phyloP scores from a whole-genome alignment of 2,113 vertebrate species.

The Callipepla californica region DNA sequence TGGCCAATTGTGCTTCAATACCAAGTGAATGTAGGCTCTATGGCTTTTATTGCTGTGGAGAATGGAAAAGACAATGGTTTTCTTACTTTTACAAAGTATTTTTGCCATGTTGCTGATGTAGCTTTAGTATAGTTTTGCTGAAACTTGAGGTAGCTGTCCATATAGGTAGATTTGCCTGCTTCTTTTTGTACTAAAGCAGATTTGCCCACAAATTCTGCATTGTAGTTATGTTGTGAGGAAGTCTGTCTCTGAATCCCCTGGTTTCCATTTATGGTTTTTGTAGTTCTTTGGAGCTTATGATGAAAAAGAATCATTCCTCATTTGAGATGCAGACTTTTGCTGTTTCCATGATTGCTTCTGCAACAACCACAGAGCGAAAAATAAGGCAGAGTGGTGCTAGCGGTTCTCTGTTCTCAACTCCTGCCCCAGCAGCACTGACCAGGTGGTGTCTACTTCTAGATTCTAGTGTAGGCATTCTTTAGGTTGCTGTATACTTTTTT shows the following conservation, averaged over 20 bases:
- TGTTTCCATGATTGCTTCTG: background rate
- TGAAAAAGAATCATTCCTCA: background rate
- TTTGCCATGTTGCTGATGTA: background rate
- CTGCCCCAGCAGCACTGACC: background rate
- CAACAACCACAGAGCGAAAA: background rate
- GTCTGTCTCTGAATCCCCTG: background rate
- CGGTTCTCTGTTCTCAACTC: background rate
- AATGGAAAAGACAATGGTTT: background rate
- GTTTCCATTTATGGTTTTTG: background rate
- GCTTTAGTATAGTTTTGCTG: background rate
- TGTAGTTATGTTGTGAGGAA: background rate
- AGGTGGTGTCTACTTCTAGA: background rate
- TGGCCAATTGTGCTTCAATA: background rate
- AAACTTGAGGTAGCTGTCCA: background rate
- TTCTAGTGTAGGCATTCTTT: background rate
- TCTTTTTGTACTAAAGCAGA: background rate
- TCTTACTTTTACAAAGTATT: background rate
- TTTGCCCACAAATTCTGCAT: background rate
- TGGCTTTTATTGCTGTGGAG: background rate
- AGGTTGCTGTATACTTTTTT: background rate
- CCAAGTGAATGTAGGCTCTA: background rate
- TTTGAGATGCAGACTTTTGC: background rate
- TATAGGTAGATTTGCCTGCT: background rate
- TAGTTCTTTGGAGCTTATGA: background rate
- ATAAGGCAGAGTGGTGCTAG: background rate